Evolutionary conservation across 2,797 vertebrate species (phyloP).

Genomic region (Emys orbicularis): DNA sequence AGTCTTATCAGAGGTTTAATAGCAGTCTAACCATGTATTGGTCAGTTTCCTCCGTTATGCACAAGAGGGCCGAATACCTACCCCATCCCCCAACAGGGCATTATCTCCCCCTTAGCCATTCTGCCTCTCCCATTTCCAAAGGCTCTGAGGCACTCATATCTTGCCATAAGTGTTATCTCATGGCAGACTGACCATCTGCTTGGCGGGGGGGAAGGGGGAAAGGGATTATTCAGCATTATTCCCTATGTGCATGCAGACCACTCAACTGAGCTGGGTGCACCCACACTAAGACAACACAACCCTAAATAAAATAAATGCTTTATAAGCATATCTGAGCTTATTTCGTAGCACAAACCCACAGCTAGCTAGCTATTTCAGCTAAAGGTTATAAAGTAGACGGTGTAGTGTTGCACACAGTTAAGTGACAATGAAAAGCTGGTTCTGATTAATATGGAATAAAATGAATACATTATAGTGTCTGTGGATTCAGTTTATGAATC

Average conservation of each 20-base stretch:
- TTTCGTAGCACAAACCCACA: not conserved
- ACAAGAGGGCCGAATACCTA: constrained; percentile 17
- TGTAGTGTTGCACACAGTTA: not conserved
- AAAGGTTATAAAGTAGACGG: not conserved
- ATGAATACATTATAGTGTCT: not conserved
- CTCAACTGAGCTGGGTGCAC: not conserved
- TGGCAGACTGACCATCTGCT: constrained; percentile 35
- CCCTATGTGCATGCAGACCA: constrained; percentile 12
- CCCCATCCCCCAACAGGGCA: constrained; percentile 17
- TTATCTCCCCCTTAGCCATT: constrained; percentile 46
- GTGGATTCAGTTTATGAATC: not conserved
- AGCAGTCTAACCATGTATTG: constrained; percentile 72
- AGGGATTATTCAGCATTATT: not conserved
- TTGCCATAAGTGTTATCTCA: not conserved
- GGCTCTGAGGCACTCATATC: not conserved
- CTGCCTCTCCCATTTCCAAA: constrained; percentile 39
- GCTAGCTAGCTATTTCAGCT: not conserved
- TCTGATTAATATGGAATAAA: not conserved
- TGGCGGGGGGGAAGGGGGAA: not conserved
- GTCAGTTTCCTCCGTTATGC: constrained; percentile 63
- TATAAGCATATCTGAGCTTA: not conserved
- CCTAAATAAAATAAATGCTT: not conserved
- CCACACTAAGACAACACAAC: not conserved
- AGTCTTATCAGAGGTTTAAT: constrained; percentile 11
- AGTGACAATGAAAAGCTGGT: not conserved